Evolutionary conservation across 2,888 invertebrate species (phyloP).

Genomic region (Torymus texanus): DNA sequence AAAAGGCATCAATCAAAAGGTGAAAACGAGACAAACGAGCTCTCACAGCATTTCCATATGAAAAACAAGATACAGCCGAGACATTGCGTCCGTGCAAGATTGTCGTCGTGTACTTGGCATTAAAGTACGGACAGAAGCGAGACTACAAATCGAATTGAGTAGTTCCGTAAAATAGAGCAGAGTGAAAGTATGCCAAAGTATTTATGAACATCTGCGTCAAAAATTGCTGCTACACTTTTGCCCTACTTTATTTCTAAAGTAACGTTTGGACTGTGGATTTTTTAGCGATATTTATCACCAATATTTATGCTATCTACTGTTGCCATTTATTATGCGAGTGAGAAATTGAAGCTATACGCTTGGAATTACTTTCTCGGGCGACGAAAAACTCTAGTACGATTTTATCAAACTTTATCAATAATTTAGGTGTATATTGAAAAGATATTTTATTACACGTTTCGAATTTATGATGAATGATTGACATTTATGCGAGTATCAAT

Average conservation of each 20-base stretch:
- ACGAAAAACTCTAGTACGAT: not conserved
- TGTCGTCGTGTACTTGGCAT: not conserved
- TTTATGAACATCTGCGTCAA: constrained; percentile 15
- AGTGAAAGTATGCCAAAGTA: constrained; percentile 12
- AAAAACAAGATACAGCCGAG: too few species aligned
- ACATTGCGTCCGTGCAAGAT: too few species aligned
- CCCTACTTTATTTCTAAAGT: constrained; percentile 9
- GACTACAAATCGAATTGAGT: constrained; percentile 5
- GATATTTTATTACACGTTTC: too few species aligned
- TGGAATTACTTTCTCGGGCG: not conserved
- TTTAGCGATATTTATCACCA: constrained; percentile 11
- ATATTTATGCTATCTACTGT: not conserved
- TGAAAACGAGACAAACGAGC: too few species aligned
- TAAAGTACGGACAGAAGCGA: not conserved
- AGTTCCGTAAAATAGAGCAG: not conserved
- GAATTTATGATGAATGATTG: too few species aligned
- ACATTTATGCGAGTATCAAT: too few species aligned
- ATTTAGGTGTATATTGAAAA: too few species aligned
- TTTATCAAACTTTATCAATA: too few species aligned
- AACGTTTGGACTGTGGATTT: constrained; percentile 6
- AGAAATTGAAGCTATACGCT: not conserved
- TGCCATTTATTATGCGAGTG: not conserved
- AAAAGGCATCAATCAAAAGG: too few species aligned
- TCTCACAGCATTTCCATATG: too few species aligned
- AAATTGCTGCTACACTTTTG: constrained; percentile 5